Base-by-base conservation (phyloP, 1,140 invertebrate species). In the Caligus rogercresseyi region DNA sequence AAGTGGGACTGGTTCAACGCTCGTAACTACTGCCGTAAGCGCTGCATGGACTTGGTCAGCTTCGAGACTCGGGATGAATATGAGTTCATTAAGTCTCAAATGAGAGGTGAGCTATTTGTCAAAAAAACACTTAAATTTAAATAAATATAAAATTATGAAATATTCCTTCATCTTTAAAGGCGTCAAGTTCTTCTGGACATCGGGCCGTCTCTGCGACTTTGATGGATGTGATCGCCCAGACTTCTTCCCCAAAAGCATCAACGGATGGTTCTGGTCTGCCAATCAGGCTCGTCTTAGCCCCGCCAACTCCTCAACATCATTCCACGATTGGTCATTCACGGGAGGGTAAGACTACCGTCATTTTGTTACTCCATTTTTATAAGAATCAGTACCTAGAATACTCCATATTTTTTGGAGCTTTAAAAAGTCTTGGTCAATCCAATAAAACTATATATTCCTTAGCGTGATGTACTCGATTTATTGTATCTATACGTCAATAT, bases 211-310 rank as follows among this genome's bases (percentile, higher is more conserved):
- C 70, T 91, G 88, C 69, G 89, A 91, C 73, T 91, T 91, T 69
- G 86, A 87, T 65, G 88, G 88, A 21, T 91, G 88, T 71, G 86
- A 89, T 73, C 78, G 87, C 61, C 77, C 85, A 21, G 88, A 90
- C 72, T 76, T 90, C 61, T 85, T 89, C 74, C 88, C 88, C 0
- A 83, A 85, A 60, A 87, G 89, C 69, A 77, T 89, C 31, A 90
- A 90, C 73, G 88, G 88, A 65, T 90, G 87, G 87, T 91, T 91
- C 80, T 91, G 87, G 87, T 87, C 85, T 18, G 88, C 87, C 64
- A 89, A 86, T 1, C 86, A 86, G 7, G 86, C 83, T 54, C 89
- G 89, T 74, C 87, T 91, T 66, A 86, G 87, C 54, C 81, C 87
- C 31, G 90, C 87, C 20, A 87, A 83, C 23, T 85, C 88, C 72